Evolutionary conservation across 1,140 invertebrate genomes (phyloP).

Genomic region (Conopomorpha cramerella): DNA sequence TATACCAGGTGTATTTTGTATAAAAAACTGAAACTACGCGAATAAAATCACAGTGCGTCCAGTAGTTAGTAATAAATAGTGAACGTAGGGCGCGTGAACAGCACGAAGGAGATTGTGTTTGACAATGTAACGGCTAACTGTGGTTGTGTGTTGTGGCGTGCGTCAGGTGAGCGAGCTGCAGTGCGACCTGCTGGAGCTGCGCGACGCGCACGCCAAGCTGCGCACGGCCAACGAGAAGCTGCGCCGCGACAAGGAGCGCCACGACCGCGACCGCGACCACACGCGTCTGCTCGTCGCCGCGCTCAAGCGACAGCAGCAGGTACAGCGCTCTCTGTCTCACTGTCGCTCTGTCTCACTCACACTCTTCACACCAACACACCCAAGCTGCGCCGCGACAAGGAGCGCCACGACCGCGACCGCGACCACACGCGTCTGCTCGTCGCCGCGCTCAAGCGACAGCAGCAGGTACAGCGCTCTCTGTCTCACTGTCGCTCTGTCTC

Average conservation of each 20-base stretch:
- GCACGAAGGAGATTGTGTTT: too few relatives aligned
- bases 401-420: conserved; percentile 81
- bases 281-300: conserved; percentile 63
- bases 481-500: too few relatives aligned
- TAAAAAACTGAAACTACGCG: too few relatives aligned
- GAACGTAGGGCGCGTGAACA: too few relatives aligned
- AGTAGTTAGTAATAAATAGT: too few relatives aligned
- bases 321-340: too few relatives aligned
- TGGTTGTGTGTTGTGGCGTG: too few relatives aligned
- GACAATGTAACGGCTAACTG: too few relatives aligned
- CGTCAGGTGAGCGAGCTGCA: conserved; percentile 71
- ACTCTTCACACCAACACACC: conserved; percentile 91
- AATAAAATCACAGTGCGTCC: too few relatives aligned
- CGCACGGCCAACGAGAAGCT: conserved; percentile 91
- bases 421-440: conserved; percentile 68
- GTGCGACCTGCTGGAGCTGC: conserved; percentile 83
- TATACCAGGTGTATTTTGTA: too few relatives aligned
- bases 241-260: conserved; percentile 81
- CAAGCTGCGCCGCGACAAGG: conserved; percentile 84
- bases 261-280: conserved; percentile 80
- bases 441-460: conserved; percentile 44
- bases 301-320: conserved; percentile 53
- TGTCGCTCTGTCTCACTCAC: too few relatives aligned
- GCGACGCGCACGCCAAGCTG: conserved; percentile 89
- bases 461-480: too few relatives aligned